Conservation (phyloP, 2,888 invertebrate genomes). For the Apodemia duryi region DNA sequence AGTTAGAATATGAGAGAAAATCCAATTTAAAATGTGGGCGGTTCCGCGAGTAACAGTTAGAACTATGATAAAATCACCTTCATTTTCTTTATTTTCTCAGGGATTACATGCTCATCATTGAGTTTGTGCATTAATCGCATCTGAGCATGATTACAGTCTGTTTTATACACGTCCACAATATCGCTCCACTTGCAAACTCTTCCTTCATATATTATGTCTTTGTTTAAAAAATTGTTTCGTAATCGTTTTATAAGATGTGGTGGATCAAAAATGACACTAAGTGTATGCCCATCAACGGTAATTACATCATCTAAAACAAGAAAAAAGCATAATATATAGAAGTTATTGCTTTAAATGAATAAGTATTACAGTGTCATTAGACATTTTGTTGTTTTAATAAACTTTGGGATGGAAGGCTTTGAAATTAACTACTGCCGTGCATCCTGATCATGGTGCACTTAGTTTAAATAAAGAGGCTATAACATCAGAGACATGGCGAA, state of each 20-base stretch:
- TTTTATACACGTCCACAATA: constrained; percentile 28
- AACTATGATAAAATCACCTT: not conserved
- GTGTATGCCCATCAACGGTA: not conserved
- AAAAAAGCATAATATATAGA: not conserved
- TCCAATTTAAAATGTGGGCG: too few relatives aligned
- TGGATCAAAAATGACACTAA: not conserved
- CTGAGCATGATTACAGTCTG: constrained; percentile 26
- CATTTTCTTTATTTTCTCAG: constrained; percentile 17
- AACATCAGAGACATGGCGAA: too few relatives aligned
- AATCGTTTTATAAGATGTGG: not conserved
- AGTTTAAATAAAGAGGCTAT: too few relatives aligned
- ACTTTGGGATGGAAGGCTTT: too few relatives aligned
- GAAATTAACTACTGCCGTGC: too few relatives aligned
- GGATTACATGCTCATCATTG: constrained; percentile 24
- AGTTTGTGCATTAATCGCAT: constrained; percentile 24
- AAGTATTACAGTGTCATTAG: too few relatives aligned
- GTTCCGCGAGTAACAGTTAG: too few relatives aligned
- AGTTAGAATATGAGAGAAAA: too few relatives aligned
- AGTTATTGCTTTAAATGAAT: too few relatives aligned
- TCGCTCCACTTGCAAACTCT: constrained; percentile 19
- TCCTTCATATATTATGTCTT: not conserved
- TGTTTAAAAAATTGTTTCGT: not conserved
- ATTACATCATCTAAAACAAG: constrained; percentile 2
- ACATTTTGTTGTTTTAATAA: too few relatives aligned
- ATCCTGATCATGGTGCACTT: too few relatives aligned